A percentile compares a stretch with the other conserved stretches of the same genome.
These are phyloP conservation scores for Acipenser oxyrinchus DNA, from an alignment of 2,797 vertebrate species.

Conservation along the genomic window DNA sequence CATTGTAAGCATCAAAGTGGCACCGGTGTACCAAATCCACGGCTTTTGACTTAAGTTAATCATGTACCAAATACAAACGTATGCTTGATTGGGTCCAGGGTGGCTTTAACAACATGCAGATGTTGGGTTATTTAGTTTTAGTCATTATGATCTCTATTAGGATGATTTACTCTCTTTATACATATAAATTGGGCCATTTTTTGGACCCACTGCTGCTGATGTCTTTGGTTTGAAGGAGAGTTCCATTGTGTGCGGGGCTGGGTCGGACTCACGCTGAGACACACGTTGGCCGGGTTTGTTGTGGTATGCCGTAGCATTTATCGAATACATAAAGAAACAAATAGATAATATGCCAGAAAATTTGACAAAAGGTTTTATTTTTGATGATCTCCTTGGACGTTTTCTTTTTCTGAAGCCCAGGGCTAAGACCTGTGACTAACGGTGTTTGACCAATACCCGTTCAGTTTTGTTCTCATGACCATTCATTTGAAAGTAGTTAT, in stretches of 20 bases:
- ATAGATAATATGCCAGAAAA: constrained; percentile 49
- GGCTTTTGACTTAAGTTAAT: no score
- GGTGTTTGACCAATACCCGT: constrained; percentile 54
- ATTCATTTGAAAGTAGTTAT: constrained; percentile 60
- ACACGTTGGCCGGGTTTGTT: constrained; percentile 54
- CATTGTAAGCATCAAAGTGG: no score
- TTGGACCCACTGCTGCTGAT: constrained; percentile 30
- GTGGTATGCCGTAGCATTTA: constrained; percentile 31
- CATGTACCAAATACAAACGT: no score
- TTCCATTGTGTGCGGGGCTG: constrained; percentile 35
- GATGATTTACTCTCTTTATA: constrained; percentile 25
- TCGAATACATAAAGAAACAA: constrained; percentile 45
- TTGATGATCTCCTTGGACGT: constrained; percentile 49
- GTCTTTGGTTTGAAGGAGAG: constrained; percentile 22
- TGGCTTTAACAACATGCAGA: background rate
- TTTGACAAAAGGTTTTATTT: constrained; percentile 56
- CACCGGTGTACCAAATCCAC: no score
- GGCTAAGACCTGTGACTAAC: constrained; percentile 67
- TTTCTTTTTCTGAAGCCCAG: constrained; percentile 49
- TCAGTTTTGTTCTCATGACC: constrained; percentile 56
- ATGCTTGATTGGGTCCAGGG: no score
- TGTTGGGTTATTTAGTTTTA: background rate
- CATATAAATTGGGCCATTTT: constrained; percentile 25
- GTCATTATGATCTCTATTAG: constrained; percentile 26
- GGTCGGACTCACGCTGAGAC: constrained; percentile 54